Conservation (phyloP, 2,797 vertebrate genomes). For the Astyanax mexicanus region DNA sequence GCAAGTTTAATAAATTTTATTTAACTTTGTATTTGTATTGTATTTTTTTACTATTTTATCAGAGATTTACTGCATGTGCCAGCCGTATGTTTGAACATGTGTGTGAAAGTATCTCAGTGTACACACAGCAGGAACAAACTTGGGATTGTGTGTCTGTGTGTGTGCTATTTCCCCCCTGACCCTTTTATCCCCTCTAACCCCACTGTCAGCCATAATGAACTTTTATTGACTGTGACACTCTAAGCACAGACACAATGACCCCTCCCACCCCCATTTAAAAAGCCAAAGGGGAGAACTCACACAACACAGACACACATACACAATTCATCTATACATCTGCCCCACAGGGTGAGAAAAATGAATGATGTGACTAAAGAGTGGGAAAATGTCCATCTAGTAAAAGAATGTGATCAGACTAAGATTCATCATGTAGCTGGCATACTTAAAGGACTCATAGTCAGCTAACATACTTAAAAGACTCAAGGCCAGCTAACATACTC, state of each 20-base stretch:
- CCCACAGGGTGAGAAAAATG: background rate
- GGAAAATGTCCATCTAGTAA: conserved; percentile 8
- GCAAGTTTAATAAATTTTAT: too few relatives aligned
- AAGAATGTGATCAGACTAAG: background rate
- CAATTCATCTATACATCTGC: conserved; percentile 32
- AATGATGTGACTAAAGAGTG: background rate
- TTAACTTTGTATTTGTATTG: too few relatives aligned
- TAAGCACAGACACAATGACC: conserved; percentile 76
- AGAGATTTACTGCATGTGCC: background rate
- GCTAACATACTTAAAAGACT: too few relatives aligned
- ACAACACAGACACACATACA: conserved; percentile 34
- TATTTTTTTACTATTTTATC: too few relatives aligned
- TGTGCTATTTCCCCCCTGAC: conserved; percentile 48
- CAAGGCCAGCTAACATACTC: too few relatives aligned
- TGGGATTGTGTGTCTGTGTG: conserved; percentile 4
- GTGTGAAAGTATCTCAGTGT: conserved; percentile 5
- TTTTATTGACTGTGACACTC: conserved; percentile 85
- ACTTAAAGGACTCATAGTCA: too few relatives aligned
- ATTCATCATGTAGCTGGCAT: background rate
- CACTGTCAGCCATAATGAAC: conserved; percentile 75
- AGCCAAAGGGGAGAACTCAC: conserved; percentile 61
- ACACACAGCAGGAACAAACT: conserved; percentile 4
- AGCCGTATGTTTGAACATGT: background rate
- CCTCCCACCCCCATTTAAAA: conserved; percentile 68
- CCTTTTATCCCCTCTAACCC: conserved; percentile 67